Conservation (phyloP, 2,113 vertebrate species). For the Nymphicus hollandicus region DNA sequence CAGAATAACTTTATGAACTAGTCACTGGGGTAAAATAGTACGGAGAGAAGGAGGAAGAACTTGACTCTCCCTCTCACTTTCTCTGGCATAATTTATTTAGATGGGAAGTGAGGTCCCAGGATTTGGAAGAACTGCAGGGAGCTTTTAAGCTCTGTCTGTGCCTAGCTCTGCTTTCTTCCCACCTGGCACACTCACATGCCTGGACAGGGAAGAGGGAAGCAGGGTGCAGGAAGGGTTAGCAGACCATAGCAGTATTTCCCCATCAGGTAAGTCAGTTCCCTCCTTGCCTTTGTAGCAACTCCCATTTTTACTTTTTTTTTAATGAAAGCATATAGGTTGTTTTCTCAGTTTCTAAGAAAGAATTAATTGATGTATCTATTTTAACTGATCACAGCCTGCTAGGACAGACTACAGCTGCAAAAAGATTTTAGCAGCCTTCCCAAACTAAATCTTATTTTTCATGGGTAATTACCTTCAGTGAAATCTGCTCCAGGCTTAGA, state of each 20-base stretch:
- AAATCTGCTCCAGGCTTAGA: background rate
- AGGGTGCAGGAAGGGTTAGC: background rate
- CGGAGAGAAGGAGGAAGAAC: background rate
- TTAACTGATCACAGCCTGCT: background rate
- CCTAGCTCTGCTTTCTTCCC: background rate
- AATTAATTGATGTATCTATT: background rate
- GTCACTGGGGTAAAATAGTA: background rate
- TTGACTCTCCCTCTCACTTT: too few relatives aligned
- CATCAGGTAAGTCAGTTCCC: background rate
- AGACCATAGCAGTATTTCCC: background rate
- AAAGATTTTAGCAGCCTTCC: background rate
- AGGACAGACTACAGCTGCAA: background rate
- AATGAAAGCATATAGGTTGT: background rate
- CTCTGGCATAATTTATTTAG: background rate
- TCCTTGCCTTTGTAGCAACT: background rate
- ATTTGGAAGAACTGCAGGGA: background rate
- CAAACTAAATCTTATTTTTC: conserved; percentile 4
- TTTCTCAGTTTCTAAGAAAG: background rate
- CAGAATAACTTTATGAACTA: background rate
- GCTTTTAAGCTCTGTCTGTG: background rate
- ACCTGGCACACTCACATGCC: accelerated
- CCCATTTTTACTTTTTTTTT: background rate
- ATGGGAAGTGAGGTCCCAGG: background rate
- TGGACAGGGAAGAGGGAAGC: background rate
- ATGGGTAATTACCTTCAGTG: background rate